phyloP scores from a whole-genome alignment of 1,140 invertebrate genomes.

The Ridgeia piscesae region DNA sequence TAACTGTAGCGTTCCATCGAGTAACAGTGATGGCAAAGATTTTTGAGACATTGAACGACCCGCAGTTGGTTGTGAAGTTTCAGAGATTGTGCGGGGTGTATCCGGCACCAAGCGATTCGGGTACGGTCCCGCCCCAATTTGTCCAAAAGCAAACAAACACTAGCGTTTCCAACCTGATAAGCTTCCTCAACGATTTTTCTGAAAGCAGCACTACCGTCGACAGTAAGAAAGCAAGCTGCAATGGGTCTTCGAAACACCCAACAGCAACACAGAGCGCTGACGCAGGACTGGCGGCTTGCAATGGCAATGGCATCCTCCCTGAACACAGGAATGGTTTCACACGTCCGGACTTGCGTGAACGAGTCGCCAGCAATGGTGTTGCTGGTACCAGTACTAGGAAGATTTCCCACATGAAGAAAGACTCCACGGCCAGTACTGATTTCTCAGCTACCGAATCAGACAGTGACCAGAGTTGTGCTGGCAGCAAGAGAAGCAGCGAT shows the following conservation, averaged over 20 bases:
- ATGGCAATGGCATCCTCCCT: too few species aligned
- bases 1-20: background rate
- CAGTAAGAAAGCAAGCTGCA: background rate
- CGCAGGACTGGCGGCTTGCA: background rate
- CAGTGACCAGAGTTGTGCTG: slow-evolving; percentile 18
- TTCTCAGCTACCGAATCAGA: slow-evolving; percentile 20
- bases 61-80: slow-evolving; percentile 69
- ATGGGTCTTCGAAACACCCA: slow-evolving; percentile 13
- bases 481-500: slow-evolving; percentile 33
- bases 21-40: background rate
- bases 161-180: background rate
- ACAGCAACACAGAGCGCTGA: slow-evolving; percentile 2
- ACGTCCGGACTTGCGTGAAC: background rate
- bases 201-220: background rate
- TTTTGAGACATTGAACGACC: slow-evolving; percentile 68
- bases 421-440: background rate
- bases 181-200: background rate
- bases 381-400: background rate
- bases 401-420: background rate
- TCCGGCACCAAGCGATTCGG: background rate
- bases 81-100: slow-evolving; percentile 72
- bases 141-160: slow-evolving; percentile 23
- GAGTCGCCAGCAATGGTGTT: background rate
- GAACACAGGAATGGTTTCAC: background rate
- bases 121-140: background rate